Conservation (phyloP, 2,888 invertebrate species). For the Drosophila fungiperda region DNA sequence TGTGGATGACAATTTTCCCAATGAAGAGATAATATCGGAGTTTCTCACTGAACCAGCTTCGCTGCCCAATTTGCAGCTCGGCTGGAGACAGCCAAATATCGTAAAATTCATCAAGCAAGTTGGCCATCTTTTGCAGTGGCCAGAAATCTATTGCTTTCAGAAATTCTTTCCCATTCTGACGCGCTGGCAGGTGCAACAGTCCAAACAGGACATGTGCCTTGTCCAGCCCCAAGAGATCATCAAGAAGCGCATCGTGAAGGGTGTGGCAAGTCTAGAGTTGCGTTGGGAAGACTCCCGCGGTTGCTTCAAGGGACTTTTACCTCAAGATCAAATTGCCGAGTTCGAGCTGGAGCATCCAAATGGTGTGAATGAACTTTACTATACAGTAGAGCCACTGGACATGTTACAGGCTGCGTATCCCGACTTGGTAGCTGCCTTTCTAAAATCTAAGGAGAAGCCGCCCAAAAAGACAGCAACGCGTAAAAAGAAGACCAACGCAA, state of each 20-base stretch:
- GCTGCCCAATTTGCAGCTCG: constrained; percentile 86
- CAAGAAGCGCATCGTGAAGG: constrained; percentile 87
- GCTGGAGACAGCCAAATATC: constrained; percentile 89
- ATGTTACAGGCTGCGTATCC: constrained; percentile 88
- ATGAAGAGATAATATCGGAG: constrained; percentile 90
- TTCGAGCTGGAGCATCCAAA: constrained; percentile 85
- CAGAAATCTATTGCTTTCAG: constrained; percentile 90
- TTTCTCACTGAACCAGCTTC: constrained; percentile 87
- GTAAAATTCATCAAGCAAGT: constrained; percentile 90
- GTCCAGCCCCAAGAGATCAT: constrained; percentile 86
- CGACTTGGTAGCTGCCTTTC: constrained; percentile 87
- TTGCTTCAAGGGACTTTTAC: constrained; percentile 87
- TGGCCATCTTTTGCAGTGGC: constrained; percentile 89
- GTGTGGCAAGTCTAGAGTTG: constrained; percentile 90
- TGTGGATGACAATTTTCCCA: constrained; percentile 88
- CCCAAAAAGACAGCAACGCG: constrained; percentile 84
- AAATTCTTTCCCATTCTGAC: constrained; percentile 92
- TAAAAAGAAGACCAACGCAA: constrained; percentile 39
- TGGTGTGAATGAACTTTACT: constrained; percentile 86
- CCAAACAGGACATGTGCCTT: constrained; percentile 45
- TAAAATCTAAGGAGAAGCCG: constrained; percentile 87
- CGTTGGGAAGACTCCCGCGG: constrained; percentile 88
- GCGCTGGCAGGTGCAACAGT: constrained; percentile 88
- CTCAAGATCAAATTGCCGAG: constrained; percentile 87
- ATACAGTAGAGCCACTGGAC: constrained; percentile 89